Conservation (phyloP, 2,888 invertebrate species). For the Tetrapedia diversipes region DNA sequence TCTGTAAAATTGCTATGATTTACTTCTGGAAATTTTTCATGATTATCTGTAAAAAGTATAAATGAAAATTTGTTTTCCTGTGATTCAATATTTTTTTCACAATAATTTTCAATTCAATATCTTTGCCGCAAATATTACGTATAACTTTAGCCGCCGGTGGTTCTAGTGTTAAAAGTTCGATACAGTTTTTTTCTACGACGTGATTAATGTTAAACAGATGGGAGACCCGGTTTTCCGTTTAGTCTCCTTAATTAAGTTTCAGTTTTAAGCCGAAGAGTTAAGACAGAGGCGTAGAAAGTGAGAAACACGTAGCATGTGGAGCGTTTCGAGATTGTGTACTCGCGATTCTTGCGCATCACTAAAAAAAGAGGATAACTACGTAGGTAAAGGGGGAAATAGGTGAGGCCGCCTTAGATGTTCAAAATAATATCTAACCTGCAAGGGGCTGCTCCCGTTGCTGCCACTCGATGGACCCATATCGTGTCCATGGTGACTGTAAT, state of each 20-base stretch:
- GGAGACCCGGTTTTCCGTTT: neutral
- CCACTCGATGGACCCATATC: slow-evolving; percentile 81
- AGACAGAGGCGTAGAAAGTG: neutral
- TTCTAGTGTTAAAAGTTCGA: slow-evolving; percentile 3
- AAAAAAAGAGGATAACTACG: slow-evolving; percentile 79
- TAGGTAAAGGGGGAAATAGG: slow-evolving; percentile 77
- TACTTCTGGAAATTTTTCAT: too few species aligned
- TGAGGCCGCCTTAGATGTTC: slow-evolving; percentile 65
- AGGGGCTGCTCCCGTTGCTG: slow-evolving; percentile 82
- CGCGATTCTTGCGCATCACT: slow-evolving; percentile 74
- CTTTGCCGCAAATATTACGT: too few species aligned
- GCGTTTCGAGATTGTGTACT: slow-evolving; percentile 20
- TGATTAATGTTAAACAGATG: slow-evolving; percentile 13
- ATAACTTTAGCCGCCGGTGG: too few species aligned
- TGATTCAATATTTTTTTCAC: too few species aligned
- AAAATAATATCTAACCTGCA: slow-evolving; percentile 80
- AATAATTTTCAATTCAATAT: too few species aligned
- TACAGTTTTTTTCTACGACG: neutral
- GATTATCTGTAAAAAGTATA: too few species aligned
- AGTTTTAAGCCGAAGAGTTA: neutral
- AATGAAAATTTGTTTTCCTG: too few species aligned
- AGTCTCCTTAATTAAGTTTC: neutral
- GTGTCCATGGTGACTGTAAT: slow-evolving; percentile 86
- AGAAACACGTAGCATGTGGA: neutral
- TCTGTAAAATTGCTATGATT: too few species aligned